Conservation (phyloP, 2,888 invertebrate species). For the Conchocele bisecta region DNA sequence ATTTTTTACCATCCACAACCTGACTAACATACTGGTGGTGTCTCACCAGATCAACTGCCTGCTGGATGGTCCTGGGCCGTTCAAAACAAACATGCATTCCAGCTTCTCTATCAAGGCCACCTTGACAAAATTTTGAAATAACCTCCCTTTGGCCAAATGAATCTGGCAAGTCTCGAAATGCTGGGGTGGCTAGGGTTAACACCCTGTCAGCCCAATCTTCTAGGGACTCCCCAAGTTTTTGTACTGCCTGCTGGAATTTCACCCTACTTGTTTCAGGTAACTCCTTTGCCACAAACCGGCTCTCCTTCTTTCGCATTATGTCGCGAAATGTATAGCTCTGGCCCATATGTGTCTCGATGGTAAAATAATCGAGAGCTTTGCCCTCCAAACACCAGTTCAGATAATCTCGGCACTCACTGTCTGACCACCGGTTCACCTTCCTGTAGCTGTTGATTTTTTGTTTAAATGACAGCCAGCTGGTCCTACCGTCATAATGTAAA, state of each 20-base stretch:
- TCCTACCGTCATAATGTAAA: too few species aligned
- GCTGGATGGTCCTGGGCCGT: constrained; percentile 9
- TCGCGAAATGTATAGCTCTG: too few species aligned
- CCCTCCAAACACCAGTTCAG: too few species aligned
- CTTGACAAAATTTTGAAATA: constrained; percentile 35
- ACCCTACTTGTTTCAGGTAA: constrained; percentile 8
- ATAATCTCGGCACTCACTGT: too few species aligned
- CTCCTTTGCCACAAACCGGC: constrained; percentile 11
- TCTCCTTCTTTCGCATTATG: constrained; percentile 22
- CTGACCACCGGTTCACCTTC: too few species aligned
- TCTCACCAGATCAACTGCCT: constrained; percentile 27
- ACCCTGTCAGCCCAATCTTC: constrained; percentile 41
- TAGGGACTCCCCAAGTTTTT: constrained; percentile 13
- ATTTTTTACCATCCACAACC: constrained; percentile 32
- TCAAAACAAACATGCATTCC: constrained; percentile 38
- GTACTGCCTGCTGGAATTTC: too few species aligned
- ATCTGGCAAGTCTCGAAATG: constrained; percentile 39
- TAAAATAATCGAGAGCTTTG: too few species aligned
- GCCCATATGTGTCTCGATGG: too few species aligned
- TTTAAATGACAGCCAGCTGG: too few species aligned
- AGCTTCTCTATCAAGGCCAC: constrained; percentile 34
- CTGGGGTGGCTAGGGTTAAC: constrained; percentile 31
- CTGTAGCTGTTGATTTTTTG: too few species aligned
- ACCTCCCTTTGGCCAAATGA: constrained; percentile 18
- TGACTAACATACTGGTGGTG: constrained; percentile 31